Evolutionary conservation across 2,888 invertebrate genomes (phyloP), one percentile per base, ranked within the genome.

Genomic region (Eupeodes latifasciatus): DNA sequence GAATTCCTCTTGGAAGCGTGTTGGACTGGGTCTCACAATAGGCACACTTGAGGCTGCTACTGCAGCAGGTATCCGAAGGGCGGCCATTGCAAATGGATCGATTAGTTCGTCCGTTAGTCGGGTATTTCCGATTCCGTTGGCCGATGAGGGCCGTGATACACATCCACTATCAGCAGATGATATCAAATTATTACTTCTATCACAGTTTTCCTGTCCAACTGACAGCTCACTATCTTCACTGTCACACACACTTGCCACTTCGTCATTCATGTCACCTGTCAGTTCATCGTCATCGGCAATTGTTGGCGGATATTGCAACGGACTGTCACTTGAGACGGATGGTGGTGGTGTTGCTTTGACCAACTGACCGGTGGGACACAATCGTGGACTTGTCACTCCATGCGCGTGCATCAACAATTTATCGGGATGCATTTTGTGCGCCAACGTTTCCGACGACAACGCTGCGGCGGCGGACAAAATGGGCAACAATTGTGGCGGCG

Each of bases 171-270:
- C 80, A 55, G 75, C 82, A 6, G 78, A 83, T 27, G 72, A 76
- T 57, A 83, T 53, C 51, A 89, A 83, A 77, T 88, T 84, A 88
- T 89, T 81, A 71, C 85, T 85, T 83, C 87, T 80, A 67, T 90
- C 90, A 81, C 89, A 90, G 89, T 92, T 91, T 85, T 97, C 97
- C 91, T 97, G 97, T 7, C 97, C 97, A 89, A 97, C 97, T 90
- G 97, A 97, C 49, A 97, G 92, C 5, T 97, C 97, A 61, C 97
- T 97, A 91, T 96, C 97, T 91, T 96, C 96, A 90, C 96, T 96
- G 90, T 78, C 88, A 78, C 96, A 96, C 89, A 96, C 96, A 84
- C 96, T 96, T 88, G 95, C 95, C 19, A 95, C 95, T 87, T 93
- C 93, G 47, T 90, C 91, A 19, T 61, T 91, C 89, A 49, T 92